A percentile compares a stretch with the other conserved stretches of the same genome.
phyloP scores from a whole-genome alignment of 2,797 vertebrate species.

The Babyrousa celebensis region DNA sequence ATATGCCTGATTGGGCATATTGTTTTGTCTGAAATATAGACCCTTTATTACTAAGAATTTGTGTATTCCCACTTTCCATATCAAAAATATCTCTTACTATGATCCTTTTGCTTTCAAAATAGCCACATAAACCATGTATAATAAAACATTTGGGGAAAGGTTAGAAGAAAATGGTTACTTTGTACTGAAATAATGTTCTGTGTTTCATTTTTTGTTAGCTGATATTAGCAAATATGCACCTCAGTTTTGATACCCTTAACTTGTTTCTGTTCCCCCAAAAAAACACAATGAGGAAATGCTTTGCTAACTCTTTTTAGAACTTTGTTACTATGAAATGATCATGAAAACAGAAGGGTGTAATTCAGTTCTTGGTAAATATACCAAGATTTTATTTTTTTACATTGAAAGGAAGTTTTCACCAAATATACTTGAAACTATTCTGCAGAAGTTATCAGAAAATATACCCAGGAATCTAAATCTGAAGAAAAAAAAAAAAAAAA shows the following conservation, averaged over 20 bases:
- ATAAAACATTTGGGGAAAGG: not conserved
- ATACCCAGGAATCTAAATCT: not conserved
- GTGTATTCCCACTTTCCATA: not conserved
- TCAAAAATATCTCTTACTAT: not conserved
- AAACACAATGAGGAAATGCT: not conserved
- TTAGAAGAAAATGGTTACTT: not conserved
- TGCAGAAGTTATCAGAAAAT: not conserved
- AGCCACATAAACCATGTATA: not conserved
- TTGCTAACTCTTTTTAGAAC: not conserved
- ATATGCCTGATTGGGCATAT: too few species aligned
- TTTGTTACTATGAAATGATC: not conserved
- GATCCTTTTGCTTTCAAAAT: not conserved
- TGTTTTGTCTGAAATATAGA: not conserved
- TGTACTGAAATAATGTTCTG: not conserved
- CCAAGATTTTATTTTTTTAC: not conserved
- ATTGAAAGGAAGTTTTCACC: not conserved
- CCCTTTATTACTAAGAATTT: not conserved
- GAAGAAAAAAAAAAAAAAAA: not conserved
- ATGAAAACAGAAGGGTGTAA: not conserved
- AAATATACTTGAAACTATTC: conserved; percentile 4
- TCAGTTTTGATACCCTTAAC: not conserved
- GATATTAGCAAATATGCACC: not conserved
- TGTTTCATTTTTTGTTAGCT: not conserved
- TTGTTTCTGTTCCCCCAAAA: not conserved
- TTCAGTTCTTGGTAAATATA: not conserved